Evolutionary conservation across 2,888 invertebrate genomes (phyloP).

Genomic region (Nephrotoma flavescens): DNA sequence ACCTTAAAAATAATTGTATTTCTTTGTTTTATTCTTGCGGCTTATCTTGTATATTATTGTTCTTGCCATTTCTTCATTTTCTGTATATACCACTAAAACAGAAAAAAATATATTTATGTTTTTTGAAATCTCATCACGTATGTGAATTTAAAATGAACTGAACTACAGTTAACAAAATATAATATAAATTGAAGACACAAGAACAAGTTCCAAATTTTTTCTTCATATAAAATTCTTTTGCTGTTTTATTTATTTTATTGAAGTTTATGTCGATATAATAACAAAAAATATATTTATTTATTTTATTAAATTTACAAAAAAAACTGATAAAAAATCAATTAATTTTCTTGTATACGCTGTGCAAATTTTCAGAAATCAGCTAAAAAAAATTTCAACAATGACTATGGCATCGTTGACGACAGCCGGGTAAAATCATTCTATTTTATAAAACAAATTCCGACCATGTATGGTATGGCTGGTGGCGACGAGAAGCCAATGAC

Average conservation of each 20-base stretch:
- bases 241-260: neutral
- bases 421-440: neutral
- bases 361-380: neutral
- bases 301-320: neutral
- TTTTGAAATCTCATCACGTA: neutral
- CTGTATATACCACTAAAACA: neutral
- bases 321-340: neutral
- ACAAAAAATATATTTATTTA: neutral
- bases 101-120: neutral
- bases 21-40: neutral
- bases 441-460: neutral
- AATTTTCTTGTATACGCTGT: neutral
- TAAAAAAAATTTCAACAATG: neutral
- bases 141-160: neutral
- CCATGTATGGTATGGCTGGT: neutral
- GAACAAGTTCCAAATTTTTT: neutral
- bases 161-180: neutral
- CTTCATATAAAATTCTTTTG: neutral
- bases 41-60: neutral
- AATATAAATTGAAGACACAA: neutral
- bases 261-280: neutral
- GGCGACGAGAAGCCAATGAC: neutral
- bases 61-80: neutral
- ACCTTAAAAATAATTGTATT: neutral
- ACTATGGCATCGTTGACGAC: neutral